Base-by-base conservation (phyloP, 92 coral and sea anemone species). In the Porites rus region DNA sequence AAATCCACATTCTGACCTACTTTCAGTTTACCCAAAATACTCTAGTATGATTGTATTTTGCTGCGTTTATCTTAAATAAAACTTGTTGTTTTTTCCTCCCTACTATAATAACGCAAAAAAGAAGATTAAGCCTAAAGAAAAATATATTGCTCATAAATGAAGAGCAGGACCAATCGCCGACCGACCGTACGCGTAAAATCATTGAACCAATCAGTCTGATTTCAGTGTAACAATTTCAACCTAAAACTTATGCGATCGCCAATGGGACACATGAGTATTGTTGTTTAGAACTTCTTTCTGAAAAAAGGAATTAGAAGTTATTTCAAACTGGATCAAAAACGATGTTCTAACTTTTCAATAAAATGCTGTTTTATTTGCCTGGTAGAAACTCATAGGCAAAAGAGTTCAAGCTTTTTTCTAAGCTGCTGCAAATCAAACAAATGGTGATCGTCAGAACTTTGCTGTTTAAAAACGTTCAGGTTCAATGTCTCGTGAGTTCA, bases 381-480 rank as follows among this genome's bases (percentile, higher is more conserved):
- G 19, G 31, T 9, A 20, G n/a, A 14, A 66, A 66, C 28, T 6
- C 16, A 53, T 12, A 21, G 51, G 10, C 38, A 52, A 79, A 18
- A n/a, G 28, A 8, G 65, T 28, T 14, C 13, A 51, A 46, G 11
- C 2, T 67, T 50, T 38, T n/a, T 53, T 12, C 7, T 51, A 75
- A 38, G 46, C 46, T 38, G 46, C 65, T 19, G 65, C 54, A 8
- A 25, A 17, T 13, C 7, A n/a, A 56, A 75, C 79, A 75, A 75
- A 75, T 75, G 59, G 13, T 61, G 43, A 63, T 46, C 60, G 65
- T 19, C 50, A 78, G 46, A 78, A 78, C 43, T n/a, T 17, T 62
- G 46, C 72, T 38, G 46, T 38, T 38, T 38, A 78, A 78, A 28
- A 19, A 10, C 59, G 12, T 38, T 38, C 46, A 38, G 46, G 46